phyloP scores from a whole-genome alignment of 1,140 invertebrate genomes.

The Bombus sibiricus region DNA sequence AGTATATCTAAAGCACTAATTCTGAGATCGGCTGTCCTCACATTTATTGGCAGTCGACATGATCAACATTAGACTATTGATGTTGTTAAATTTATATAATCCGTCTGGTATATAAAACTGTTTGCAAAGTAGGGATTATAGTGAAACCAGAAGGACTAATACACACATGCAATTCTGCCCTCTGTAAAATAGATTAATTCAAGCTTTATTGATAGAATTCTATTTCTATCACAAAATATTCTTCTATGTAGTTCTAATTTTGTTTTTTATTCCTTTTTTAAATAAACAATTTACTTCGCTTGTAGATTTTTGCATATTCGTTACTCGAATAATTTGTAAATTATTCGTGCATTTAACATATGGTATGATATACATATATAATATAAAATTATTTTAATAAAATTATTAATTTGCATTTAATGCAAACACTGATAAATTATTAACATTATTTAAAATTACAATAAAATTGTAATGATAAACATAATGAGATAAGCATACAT shows the following conservation, averaged over 20 bases:
- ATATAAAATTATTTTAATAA: neutral
- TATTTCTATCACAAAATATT: conserved; percentile 27
- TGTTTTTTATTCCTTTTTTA: conserved; percentile 27
- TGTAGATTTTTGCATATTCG: neutral
- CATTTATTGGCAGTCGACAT: conserved; percentile 50
- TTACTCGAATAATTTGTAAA: neutral
- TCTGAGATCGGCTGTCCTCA: conserved; percentile 39
- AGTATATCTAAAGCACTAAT: conserved; percentile 37
- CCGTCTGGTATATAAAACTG: conserved; percentile 33
- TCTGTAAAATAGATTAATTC: conserved; percentile 48
- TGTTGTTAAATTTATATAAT: conserved; percentile 54
- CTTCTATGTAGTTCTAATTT: conserved; percentile 27
- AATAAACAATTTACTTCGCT: conserved; percentile 8
- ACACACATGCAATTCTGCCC: conserved; percentile 23
- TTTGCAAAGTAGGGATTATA: conserved; percentile 39
- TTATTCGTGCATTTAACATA: conserved; percentile 40
- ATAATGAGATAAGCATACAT: neutral
- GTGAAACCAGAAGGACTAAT: conserved; percentile 21
- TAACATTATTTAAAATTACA: neutral
- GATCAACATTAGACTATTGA: conserved; percentile 54
- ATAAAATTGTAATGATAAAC: neutral
- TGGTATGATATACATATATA: conserved; percentile 14
- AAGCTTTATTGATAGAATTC: conserved; percentile 40
- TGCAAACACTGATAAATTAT: neutral
- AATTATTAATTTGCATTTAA: neutral